Percentiles rank a stretch among this genome's conserved stretches.
These are phyloP conservation scores for Elachura formosa DNA, from an alignment of 2,113 vertebrate species.

Conservation along the genomic window DNA sequence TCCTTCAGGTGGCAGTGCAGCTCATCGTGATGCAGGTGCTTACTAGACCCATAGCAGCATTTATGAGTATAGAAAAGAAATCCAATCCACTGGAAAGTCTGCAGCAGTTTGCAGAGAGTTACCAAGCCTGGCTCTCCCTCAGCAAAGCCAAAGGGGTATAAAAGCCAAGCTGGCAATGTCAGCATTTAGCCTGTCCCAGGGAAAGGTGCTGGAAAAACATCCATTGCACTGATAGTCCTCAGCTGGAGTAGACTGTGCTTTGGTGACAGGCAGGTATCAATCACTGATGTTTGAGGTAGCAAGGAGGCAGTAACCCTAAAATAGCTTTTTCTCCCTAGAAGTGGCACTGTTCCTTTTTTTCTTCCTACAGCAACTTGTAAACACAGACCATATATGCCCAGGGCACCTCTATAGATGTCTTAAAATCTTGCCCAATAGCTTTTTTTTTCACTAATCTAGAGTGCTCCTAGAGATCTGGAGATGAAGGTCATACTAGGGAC, in stretches of 20 bases:
- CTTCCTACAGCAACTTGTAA: background rate
- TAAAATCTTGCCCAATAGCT: background rate
- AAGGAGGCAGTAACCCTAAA: background rate
- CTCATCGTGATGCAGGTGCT: background rate
- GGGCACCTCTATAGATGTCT: background rate
- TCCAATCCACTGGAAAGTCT: background rate
- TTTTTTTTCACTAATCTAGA: background rate
- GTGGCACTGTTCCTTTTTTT: background rate
- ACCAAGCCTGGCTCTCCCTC: background rate
- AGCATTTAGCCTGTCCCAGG: background rate
- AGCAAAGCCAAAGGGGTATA: background rate
- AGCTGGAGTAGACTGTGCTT: background rate
- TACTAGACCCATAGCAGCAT: background rate
- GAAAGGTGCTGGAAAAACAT: background rate
- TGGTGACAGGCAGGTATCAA: background rate
- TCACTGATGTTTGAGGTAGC: background rate
- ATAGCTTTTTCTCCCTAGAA: background rate
- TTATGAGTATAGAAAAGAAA: background rate
- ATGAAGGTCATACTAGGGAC: background rate
- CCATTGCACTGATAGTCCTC: background rate
- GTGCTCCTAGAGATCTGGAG: background rate
- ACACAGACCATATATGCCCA: background rate
- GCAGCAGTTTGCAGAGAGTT: background rate
- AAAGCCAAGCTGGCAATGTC: background rate
- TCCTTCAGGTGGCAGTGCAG: background rate